Evolutionary conservation across 2,888 invertebrate genomes (phyloP).

Genomic region (Gibbula magus): DNA sequence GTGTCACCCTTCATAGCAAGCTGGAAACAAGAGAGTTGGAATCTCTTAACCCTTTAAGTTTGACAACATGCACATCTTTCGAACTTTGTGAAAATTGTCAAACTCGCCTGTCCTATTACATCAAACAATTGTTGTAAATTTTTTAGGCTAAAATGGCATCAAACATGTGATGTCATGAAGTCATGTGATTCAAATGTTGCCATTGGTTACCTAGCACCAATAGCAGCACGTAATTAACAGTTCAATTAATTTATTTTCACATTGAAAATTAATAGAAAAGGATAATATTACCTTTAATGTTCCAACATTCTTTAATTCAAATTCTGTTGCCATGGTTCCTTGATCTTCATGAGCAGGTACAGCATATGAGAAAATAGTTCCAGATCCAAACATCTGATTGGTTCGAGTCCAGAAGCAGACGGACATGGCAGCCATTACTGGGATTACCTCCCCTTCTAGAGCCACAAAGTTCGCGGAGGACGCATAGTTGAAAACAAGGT

Average conservation of each 20-base stretch:
- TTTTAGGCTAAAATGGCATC: no score
- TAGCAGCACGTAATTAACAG: no score
- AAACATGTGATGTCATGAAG: no score
- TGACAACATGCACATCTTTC: no score
- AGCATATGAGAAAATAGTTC: slow-evolving; percentile 33
- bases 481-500: slow-evolving; percentile 25
- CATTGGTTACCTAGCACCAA: no score
- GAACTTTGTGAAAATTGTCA: no score
- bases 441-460: slow-evolving; percentile 34
- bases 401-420: slow-evolving; percentile 32
- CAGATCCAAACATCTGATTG: slow-evolving; percentile 26
- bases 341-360: not conserved
- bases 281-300: not conserved
- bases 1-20: slow-evolving; percentile 18
- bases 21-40: not conserved
- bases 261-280: no score
- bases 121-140: no score
- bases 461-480: slow-evolving; percentile 24
- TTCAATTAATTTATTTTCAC: no score
- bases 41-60: no score
- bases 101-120: no score
- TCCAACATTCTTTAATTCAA: not conserved
- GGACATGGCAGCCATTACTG: slow-evolving; percentile 22
- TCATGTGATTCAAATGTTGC: no score
- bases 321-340: not conserved